Conservation (phyloP, 2,113 vertebrate species). For the Dromiciops gliroides region DNA sequence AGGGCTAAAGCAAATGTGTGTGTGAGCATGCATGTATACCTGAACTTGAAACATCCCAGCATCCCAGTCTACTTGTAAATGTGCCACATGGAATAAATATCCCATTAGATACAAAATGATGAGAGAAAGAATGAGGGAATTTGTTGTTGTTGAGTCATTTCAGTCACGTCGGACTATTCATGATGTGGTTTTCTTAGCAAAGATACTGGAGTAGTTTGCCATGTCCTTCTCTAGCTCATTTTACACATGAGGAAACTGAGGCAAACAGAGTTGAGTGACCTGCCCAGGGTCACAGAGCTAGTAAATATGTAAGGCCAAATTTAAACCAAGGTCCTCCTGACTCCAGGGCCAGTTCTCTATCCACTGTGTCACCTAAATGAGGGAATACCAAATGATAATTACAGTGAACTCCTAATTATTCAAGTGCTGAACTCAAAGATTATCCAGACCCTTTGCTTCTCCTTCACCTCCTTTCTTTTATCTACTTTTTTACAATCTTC, state of each 20-base stretch:
- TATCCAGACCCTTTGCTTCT: not conserved
- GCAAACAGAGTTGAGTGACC: not conserved
- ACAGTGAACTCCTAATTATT: not conserved
- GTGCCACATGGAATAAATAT: not conserved
- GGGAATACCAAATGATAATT: conserved; percentile 19
- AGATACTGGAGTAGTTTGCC: not conserved
- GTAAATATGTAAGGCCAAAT: not conserved
- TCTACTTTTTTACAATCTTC: not conserved
- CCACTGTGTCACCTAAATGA: not conserved
- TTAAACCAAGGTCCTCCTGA: not conserved
- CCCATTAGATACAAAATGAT: not conserved
- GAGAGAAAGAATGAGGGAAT: not conserved
- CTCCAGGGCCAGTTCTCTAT: not conserved
- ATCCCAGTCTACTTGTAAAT: not conserved
- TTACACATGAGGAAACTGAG: not conserved
- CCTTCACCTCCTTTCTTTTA: not conserved
- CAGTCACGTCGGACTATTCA: no score
- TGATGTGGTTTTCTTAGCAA: not conserved
- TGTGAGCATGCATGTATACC: not conserved
- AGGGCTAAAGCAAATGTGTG: not conserved
- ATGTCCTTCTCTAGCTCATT: not conserved
- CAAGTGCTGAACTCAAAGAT: not conserved
- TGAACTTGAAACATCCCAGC: not conserved
- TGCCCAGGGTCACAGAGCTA: not conserved
- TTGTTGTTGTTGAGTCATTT: not conserved